Evolutionary conservation across 2,113 vertebrate species (phyloP).

Genomic region (Vulpes lagopus): DNA sequence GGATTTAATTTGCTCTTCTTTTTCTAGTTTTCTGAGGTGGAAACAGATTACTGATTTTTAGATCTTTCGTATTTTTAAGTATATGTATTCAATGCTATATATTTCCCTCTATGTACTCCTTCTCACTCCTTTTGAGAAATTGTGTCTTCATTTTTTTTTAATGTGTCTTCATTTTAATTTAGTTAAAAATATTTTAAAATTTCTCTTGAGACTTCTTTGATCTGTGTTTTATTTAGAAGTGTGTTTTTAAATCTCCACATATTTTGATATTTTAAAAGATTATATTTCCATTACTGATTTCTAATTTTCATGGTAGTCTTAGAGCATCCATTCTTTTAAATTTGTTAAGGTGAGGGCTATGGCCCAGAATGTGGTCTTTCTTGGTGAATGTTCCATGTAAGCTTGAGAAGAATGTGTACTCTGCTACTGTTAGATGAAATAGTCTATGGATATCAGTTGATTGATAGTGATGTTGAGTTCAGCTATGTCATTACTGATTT

Average conservation of each 20-base stretch:
- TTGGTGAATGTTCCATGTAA: neutral
- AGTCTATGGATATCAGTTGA: neutral
- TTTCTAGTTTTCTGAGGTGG: neutral
- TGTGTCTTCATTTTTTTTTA: neutral
- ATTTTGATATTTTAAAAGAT: neutral
- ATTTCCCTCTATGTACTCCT: neutral
- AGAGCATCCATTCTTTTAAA: neutral
- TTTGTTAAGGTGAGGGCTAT: neutral
- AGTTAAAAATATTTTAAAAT: neutral
- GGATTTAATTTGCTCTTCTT: neutral
- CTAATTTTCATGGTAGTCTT: neutral
- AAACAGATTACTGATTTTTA: neutral
- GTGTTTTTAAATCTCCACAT: neutral
- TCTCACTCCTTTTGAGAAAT: neutral
- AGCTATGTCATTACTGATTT: neutral
- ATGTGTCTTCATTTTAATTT: neutral
- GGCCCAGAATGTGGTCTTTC: neutral
- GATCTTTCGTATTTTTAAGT: neutral
- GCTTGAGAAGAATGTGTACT: neutral
- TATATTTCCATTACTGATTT: neutral
- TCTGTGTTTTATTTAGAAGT: neutral
- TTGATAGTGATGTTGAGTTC: neutral
- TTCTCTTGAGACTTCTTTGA: neutral
- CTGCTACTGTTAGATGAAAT: neutral
- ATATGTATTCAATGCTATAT: neutral